Base-by-base conservation (phyloP, 2,888 invertebrate species). In the Idaea straminata region DNA sequence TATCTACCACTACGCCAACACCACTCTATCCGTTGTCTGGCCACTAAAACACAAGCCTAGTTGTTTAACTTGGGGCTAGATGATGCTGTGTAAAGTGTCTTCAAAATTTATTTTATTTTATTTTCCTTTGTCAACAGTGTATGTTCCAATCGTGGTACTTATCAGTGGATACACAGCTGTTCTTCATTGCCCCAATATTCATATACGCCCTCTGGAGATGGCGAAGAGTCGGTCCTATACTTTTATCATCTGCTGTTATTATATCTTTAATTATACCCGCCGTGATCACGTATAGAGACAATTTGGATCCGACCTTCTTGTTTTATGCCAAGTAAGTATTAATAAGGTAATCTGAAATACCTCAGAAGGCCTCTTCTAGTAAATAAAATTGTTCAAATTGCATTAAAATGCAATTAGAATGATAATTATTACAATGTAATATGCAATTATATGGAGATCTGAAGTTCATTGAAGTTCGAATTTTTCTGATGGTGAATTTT, bases 111-210 rank as follows among this genome's bases (percentile, higher is more conserved):
- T 35, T 6, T 13, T 13, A 57, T 35, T 6, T 10, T 35, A 34
- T 62, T 68, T 72, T 65, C 5, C 91, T 93, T 65, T 59, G 16
- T 59, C 34, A 16, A 58, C 89, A 95, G 95, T 95, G 95, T 73
- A 95, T 95, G 95, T 95, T 95, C 84, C 95, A 95, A 83, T 95
- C 95, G 0, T 96, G 95, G 95, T 95, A 95, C 76, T 87, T 96
- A 1, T 91, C 93, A 5, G 95, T 94, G 61, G 95, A 95, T 71
- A 95, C 95, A 0, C 95, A 95, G 79, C 79, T 95, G 63, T 95
- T 95, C 85, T 92, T 96, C 75, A 77, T 96, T 60, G 95, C 96
- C 0, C 95, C 96, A 0, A 84, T 94, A 61, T 89, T 95, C 64
- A 94, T 96, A 71, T 95, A 94, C 83, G 92, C 94, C n/a, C 82